Evolutionary conservation across 2,888 invertebrate genomes (phyloP), one percentile per base, ranked within the genome.

Genomic region (Tetragonula carbonaria): DNA sequence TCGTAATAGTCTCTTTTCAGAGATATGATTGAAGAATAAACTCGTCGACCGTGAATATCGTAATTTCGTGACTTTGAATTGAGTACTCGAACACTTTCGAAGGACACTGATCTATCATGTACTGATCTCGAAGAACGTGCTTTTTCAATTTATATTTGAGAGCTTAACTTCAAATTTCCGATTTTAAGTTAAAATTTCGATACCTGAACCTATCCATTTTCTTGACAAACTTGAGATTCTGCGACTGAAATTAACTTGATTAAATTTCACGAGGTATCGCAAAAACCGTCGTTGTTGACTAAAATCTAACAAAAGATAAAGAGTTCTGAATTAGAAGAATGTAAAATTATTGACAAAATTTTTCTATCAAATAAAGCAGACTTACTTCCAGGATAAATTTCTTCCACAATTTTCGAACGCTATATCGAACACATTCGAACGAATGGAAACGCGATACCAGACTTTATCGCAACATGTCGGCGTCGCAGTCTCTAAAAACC

Each of bases 21-120:
- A 38, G 80, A 28, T 73, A 79, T 55, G 73, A 33, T 63, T 63
- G 18, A 80, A 28, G 50, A 62, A 73, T 28, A n/a, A 68, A 81
- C 38, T 33, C 55, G 80, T 73, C 55, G 80, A 55, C 81, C 81
- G 62, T 81, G 81, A 82, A 78, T 70, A 59, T 53, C 57, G 50
- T 53, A 33, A 68, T 72, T 86, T 82, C 72, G 59, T 82, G 71
- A 75, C 65, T 33, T 53, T 62, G 50, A 33, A 50, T 11, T 66
- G 50, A 62, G 50, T 3, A 13, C 2, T 50, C 16, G 0, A 6
- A 38, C 38, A 38, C 38, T 38, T 2, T 55, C 50, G 50, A 67
- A 79, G 81, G 59, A 45, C 72, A 4, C 28, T 59, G 77, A 70
- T 57, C 21, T 4, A 11, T 14, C 0, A 2, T 4, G 0, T 14